Percentiles rank a stretch among this genome's conserved stretches.
These are phyloP conservation scores for Xiphorhynchus erythropygius DNA, from an alignment of 2,797 vertebrate species.

Conservation along the genomic window DNA sequence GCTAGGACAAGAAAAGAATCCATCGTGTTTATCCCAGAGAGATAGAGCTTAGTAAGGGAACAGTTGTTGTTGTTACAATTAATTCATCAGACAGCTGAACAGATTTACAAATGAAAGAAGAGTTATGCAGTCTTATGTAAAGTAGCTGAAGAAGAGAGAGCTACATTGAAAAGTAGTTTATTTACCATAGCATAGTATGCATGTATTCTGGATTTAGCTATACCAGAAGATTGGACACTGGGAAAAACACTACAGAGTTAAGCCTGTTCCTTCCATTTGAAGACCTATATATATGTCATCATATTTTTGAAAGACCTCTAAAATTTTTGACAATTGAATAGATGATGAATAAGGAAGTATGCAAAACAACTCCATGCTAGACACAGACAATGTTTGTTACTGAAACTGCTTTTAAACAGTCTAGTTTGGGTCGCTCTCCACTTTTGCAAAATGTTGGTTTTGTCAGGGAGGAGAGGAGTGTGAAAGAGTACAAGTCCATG, in stretches of 20 bases:
- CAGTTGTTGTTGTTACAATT: not conserved
- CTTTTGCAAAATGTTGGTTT: not conserved
- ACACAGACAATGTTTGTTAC: not conserved
- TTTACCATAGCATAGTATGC: not conserved
- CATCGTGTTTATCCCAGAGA: not conserved
- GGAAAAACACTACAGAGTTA: not conserved
- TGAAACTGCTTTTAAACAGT: not conserved
- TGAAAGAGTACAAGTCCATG: not conserved
- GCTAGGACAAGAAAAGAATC: not conserved
- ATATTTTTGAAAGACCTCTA: not conserved
- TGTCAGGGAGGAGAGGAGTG: not conserved
- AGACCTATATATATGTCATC: rapidly evolving
- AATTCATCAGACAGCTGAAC: not conserved
- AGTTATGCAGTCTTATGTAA: not conserved
- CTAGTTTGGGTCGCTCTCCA: not conserved
- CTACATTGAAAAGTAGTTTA: not conserved
- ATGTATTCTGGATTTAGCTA: not conserved
- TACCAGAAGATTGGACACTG: not conserved
- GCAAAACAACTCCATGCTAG: not conserved
- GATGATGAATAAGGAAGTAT: not conserved
- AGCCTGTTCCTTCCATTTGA: not conserved
- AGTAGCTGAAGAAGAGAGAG: not conserved
- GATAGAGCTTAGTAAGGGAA: not conserved
- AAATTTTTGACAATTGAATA: not conserved
- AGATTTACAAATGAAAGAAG: not conserved